These are phyloP conservation scores for Mactromeris polynyma DNA, from an alignment of 2,888 invertebrate genomes.

Conservation along the genomic window DNA sequence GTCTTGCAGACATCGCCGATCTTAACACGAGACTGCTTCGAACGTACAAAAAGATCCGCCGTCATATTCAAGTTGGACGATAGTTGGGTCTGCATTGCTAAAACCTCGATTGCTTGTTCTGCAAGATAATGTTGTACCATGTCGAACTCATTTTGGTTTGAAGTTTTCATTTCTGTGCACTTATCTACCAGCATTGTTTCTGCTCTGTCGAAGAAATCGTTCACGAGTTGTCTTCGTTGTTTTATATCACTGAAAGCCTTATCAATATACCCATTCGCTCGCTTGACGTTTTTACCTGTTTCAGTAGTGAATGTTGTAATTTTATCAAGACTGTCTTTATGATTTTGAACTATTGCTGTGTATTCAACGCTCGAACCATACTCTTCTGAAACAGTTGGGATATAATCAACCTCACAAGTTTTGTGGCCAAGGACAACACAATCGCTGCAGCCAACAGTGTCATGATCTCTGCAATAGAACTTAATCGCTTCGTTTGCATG, in stretches of 20 bases:
- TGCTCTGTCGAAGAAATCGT: neutral
- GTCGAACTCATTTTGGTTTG: neutral
- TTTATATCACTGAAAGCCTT: neutral
- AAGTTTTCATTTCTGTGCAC: neutral
- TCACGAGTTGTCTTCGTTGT: neutral
- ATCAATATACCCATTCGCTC: neutral
- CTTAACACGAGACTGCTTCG: neutral
- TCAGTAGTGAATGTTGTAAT: neutral
- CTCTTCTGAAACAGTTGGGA: neutral
- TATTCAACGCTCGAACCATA: neutral
- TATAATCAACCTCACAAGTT: conserved; percentile 9
- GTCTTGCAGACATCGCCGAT: neutral
- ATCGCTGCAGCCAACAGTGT: neutral
- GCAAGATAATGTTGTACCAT: neutral
- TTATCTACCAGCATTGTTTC: neutral
- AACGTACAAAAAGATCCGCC: neutral
- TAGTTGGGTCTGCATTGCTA: neutral
- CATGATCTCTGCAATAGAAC: conserved; percentile 16
- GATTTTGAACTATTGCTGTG: neutral
- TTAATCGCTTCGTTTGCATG: neutral
- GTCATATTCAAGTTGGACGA: neutral
- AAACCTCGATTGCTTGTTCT: neutral
- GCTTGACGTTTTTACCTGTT: neutral
- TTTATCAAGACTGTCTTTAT: neutral
- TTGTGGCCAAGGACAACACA: conserved; percentile 20